These are phyloP conservation scores for Nasonia longicornis DNA, from an alignment of 1,140 invertebrate genomes.

Conservation along the genomic window DNA sequence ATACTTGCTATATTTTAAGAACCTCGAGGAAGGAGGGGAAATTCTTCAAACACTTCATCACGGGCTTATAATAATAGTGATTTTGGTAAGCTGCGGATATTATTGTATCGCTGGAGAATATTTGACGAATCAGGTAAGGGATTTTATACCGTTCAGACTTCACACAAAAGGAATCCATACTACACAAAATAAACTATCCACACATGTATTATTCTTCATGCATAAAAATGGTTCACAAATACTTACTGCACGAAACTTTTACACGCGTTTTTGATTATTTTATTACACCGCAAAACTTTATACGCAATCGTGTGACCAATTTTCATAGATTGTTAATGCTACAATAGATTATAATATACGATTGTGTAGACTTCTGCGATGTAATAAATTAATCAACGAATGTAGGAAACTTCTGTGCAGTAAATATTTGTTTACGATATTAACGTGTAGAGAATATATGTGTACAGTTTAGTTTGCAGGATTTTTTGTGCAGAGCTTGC, in stretches of 20 bases:
- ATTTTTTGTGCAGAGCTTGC: too few species aligned
- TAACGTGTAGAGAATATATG: too few species aligned
- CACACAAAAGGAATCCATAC: background rate
- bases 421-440: too few species aligned
- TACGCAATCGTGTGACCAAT: too few species aligned
- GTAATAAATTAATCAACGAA: too few species aligned
- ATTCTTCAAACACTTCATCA: background rate
- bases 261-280: background rate
- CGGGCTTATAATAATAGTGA: background rate
- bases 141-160: background rate
- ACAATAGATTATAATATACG: too few species aligned
- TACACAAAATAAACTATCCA: background rate
- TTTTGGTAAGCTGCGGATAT: background rate
- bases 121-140: background rate
- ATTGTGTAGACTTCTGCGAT: too few species aligned
- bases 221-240: background rate
- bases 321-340: too few species aligned
- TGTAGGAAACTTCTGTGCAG: too few species aligned
- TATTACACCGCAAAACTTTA: too few species aligned
- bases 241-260: background rate
- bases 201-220: background rate
- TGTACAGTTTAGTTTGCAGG: too few species aligned
- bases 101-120: constrained; percentile 13
- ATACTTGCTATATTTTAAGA: background rate
- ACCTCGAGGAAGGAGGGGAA: background rate